Evolutionary conservation across 1,140 invertebrate species (phyloP), one percentile per base, ranked within the genome.

Genomic region (Chionoecetes opilio): DNA sequence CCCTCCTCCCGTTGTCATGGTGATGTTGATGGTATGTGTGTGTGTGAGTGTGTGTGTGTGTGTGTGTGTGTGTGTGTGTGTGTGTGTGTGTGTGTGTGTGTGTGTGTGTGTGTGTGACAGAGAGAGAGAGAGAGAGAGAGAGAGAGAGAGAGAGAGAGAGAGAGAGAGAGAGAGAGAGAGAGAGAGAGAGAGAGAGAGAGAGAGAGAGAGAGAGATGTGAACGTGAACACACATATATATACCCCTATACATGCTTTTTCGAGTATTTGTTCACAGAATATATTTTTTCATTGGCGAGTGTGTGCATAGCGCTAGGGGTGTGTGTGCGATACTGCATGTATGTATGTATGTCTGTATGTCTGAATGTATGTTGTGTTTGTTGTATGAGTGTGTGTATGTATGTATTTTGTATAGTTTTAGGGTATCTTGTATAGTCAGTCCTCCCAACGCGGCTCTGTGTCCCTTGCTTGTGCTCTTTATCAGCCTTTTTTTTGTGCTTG

Each of bases 271-370:
- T 89, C 9, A 41, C 38, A 21, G 9, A 11, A 90, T 90, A 90
- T 38, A 90, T 90, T 38, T 90, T 38, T 38, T 90, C n/a, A 90
- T 90, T 38, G n/a, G 41, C 41, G 29, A 26, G 41, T 90, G 41
- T 90, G 41, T 90, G 41, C 26, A 46, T 34, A 90, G n/a, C 38
- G 35, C n/a, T 90, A 90, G n/a, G 41, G 11, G 41, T 38, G 41
- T 90, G 41, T 90, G 41, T 90, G 41, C 41, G 41, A 14, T 14
- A 3, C 41, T 41, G 17, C 14, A n/a, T 90, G 41, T 90, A 90
- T 90, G 41, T 90, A 90, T 90, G 41, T 90, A 90, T 46, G 41
- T 90, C 17, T 90, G 41, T 90, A 41, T 90, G 41, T 90, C 38
- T 90, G 41, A 41, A 90, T 90, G 38, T 89, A 89, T 89, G 38